These are phyloP conservation scores for Alauda arvensis DNA, from an alignment of 2,797 vertebrate genomes.

Conservation along the genomic window DNA sequence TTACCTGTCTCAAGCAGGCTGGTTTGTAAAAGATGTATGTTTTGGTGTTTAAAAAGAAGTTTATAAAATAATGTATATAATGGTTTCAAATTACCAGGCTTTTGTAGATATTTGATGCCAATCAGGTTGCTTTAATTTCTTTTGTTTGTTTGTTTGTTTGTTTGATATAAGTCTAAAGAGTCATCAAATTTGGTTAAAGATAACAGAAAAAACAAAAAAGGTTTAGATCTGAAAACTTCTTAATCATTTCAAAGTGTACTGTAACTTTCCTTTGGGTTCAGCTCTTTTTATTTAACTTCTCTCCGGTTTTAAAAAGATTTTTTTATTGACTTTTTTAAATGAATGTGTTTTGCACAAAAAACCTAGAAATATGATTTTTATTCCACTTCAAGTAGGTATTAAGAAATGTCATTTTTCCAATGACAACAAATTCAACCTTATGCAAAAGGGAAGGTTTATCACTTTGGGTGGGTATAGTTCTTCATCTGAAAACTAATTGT, in stretches of 20 bases:
- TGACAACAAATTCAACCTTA: slow-evolving; percentile 59
- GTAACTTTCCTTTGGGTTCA: slow-evolving; percentile 59
- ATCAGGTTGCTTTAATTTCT: slow-evolving; percentile 75
- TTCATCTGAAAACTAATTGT: slow-evolving; percentile 51
- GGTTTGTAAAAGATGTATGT: slow-evolving; percentile 88
- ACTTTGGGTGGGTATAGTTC: slow-evolving; percentile 48
- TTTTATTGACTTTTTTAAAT: slow-evolving; percentile 59
- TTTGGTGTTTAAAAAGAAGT: slow-evolving; percentile 80
- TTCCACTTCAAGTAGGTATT: slow-evolving; percentile 53
- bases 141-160: slow-evolving; percentile 57
- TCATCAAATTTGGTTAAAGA: slow-evolving; percentile 55
- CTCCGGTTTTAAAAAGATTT: slow-evolving; percentile 59
- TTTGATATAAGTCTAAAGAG: slow-evolving; percentile 53
- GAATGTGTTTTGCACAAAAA: slow-evolving; percentile 62
- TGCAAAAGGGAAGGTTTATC: slow-evolving; percentile 71
- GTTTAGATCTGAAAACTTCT: slow-evolving; percentile 61
- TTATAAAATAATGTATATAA: slow-evolving; percentile 94
- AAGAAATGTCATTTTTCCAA: slow-evolving; percentile 36
- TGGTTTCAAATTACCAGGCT: slow-evolving; percentile 82
- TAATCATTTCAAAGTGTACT: slow-evolving; percentile 65
- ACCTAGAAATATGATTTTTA: slow-evolving; percentile 40
- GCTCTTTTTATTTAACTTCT: slow-evolving; percentile 60
- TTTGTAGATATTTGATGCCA: slow-evolving; percentile 90
- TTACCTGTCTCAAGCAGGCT: slow-evolving; percentile 77
- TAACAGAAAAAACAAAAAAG: slow-evolving; percentile 26